Evolutionary conservation across 2,888 invertebrate genomes (phyloP).

Genomic region (Drosophila niveifrons): DNA sequence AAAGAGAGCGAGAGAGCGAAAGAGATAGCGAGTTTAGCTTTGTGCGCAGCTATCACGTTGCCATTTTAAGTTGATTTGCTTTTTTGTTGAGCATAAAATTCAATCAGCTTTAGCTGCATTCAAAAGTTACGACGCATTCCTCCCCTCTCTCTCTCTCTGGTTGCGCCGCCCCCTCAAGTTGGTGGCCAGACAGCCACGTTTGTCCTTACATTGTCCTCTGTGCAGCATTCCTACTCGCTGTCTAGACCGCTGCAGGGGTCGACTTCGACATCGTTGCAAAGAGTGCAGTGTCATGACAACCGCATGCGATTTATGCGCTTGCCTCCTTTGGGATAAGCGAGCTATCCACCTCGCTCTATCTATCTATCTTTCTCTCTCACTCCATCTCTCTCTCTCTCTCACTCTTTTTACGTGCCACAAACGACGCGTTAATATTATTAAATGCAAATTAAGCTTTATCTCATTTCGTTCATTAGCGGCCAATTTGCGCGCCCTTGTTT

Average conservation of each 20-base stretch:
- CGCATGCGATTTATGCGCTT: conserved; percentile 77
- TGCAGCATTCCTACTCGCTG: conserved; percentile 52
- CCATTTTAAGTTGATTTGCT: conserved; percentile 67
- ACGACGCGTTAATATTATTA: conserved; percentile 78
- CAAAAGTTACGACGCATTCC: conserved; percentile 70
- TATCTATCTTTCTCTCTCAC: background rate
- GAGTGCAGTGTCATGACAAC: conserved; percentile 75
- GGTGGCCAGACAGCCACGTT: conserved; percentile 64
- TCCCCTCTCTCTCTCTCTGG: background rate
- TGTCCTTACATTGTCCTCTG: conserved; percentile 80
- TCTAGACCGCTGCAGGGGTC: conserved; percentile 75
- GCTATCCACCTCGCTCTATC: too few relatives aligned
- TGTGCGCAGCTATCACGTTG: conserved; percentile 56
- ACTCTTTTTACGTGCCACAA: conserved; percentile 42
- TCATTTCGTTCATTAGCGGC: conserved; percentile 77
- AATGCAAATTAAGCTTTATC: conserved; percentile 82
- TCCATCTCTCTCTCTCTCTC: background rate
- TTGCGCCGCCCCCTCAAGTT: background rate
- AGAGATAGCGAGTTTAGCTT: background rate
- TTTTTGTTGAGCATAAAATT: conserved; percentile 78
- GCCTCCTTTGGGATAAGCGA: conserved; percentile 4
- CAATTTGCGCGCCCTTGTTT: conserved; percentile 70
- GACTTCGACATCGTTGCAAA: conserved; percentile 35
- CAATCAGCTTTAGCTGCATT: conserved; percentile 78
- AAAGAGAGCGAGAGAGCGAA: background rate